phyloP scores from a whole-genome alignment of 2,113 vertebrate species.

The Chrysemys picta region DNA sequence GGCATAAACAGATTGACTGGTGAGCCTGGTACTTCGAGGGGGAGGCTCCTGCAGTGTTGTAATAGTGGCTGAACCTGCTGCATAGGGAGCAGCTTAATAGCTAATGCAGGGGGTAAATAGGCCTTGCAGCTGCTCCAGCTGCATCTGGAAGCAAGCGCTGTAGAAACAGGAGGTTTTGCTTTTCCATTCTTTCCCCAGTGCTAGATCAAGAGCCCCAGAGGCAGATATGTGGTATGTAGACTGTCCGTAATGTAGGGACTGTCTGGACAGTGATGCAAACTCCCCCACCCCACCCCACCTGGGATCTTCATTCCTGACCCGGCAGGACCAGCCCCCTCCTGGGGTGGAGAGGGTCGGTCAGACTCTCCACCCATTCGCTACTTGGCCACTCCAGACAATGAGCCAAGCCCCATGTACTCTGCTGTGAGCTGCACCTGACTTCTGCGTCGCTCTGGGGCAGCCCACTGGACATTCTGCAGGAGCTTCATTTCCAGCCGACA shows the following conservation, averaged over 20 bases:
- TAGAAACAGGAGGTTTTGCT: background rate
- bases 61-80: accelerated
- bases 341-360: background rate
- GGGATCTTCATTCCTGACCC: background rate
- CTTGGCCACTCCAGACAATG: background rate
- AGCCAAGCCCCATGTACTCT: background rate
- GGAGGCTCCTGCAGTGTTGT: background rate
- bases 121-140: background rate
- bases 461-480: background rate
- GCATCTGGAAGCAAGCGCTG: accelerated
- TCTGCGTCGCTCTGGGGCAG: background rate
- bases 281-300: background rate
- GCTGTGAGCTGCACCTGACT: background rate
- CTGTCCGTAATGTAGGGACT: too few relatives aligned
- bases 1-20: background rate
- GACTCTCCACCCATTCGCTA: background rate
- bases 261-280: background rate
- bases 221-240: background rate
- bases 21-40: background rate
- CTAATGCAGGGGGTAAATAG: background rate
- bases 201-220: background rate
- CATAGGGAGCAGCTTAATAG: background rate
- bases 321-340: background rate
- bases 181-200: background rate
- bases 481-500: background rate